These are phyloP conservation scores for Lasius fuliginosus DNA, from an alignment of 2,888 invertebrate genomes.

Conservation along the genomic window DNA sequence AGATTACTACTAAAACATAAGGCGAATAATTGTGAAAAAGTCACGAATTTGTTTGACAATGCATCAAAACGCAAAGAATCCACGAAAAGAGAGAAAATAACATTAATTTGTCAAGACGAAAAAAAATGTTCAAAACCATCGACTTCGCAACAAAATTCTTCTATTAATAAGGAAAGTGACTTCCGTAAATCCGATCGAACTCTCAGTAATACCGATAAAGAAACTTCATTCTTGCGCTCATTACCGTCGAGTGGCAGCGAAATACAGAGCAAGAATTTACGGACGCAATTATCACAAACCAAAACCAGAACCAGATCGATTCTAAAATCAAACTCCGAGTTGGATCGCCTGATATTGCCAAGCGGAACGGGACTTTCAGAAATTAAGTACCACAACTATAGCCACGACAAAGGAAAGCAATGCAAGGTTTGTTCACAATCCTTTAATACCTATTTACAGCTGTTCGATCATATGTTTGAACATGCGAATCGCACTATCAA, in stretches of 20 bases:
- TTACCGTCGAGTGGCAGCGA: neutral
- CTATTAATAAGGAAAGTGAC: conserved; percentile 3
- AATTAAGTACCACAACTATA: neutral
- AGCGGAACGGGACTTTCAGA: conserved; percentile 28
- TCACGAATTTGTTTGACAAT: neutral
- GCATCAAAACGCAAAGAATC: neutral
- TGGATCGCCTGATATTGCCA: neutral
- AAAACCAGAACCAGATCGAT: neutral
- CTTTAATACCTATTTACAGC: conserved; percentile 68
- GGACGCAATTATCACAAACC: neutral
- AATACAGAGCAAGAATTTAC: neutral
- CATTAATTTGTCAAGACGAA: neutral
- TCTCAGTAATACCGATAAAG: neutral
- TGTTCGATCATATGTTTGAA: conserved; percentile 78
- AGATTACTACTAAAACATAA: conserved; percentile 56
- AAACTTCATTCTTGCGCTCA: neutral
- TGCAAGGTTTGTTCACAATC: conserved; percentile 77
- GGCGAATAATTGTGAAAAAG: conserved; percentile 30
- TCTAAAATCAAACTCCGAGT: neutral
- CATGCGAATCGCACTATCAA: conserved; percentile 79
- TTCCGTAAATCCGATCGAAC: neutral
- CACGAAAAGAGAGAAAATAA: neutral
- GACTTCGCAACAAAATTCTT: conserved; percentile 6
- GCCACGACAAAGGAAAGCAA: neutral
- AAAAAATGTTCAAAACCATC: neutral